These are phyloP conservation scores for Heliconius charithonia DNA, from an alignment of 2,888 invertebrate genomes.

Conservation along the genomic window DNA sequence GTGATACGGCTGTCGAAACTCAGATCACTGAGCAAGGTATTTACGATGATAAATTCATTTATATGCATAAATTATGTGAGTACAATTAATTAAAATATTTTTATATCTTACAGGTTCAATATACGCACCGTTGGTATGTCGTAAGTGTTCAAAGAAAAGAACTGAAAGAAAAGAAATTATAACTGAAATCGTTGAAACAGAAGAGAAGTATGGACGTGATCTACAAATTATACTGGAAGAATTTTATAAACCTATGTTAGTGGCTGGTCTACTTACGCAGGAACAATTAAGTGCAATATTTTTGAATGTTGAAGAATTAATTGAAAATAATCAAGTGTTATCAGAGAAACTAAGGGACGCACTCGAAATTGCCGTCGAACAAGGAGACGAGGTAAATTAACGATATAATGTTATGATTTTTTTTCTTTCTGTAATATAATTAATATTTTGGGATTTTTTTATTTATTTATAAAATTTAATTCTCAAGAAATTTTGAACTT, in stretches of 20 bases:
- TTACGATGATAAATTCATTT: not conserved
- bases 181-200: conserved; percentile 97
- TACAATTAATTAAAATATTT: conserved; percentile 1
- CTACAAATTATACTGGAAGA: conserved; percentile 96
- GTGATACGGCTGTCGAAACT: conserved; percentile 91
- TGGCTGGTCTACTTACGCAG: conserved; percentile 94
- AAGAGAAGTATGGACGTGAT: conserved; percentile 97
- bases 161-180: conserved; percentile 97
- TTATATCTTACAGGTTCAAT: conserved; percentile 82
- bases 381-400: conserved; percentile 86
- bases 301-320: conserved; percentile 95
- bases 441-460: not conserved
- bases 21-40: conserved; percentile 87
- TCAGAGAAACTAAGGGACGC: conserved; percentile 93
- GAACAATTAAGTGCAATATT: conserved; percentile 97
- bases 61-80: not conserved
- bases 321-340: conserved; percentile 93
- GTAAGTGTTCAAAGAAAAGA: conserved; percentile 94
- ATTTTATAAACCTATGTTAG: conserved; percentile 96
- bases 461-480: not conserved
- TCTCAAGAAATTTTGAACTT: too few relatives aligned
- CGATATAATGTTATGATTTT: too few relatives aligned
- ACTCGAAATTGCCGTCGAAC: conserved; percentile 92
- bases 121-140: conserved; percentile 91
- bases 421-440: not conserved